phyloP scores from a whole-genome alignment of 2,797 vertebrate species.

The Bovichtus diacanthus region DNA sequence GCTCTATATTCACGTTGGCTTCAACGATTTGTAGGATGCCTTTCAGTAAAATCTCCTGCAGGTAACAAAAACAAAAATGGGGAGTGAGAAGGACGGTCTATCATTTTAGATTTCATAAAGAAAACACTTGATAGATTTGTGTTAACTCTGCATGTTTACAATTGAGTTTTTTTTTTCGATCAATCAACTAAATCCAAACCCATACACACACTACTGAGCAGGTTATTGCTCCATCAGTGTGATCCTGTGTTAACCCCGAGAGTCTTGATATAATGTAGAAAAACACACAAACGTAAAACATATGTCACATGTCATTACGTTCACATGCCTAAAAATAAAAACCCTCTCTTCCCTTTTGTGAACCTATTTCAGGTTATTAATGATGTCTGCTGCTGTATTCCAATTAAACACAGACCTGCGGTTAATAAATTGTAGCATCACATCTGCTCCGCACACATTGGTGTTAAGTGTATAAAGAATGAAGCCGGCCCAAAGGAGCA shows the following conservation, averaged over 20 bases:
- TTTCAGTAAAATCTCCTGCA: slow-evolving; percentile 91
- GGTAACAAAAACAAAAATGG: slow-evolving; percentile 29
- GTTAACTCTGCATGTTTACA: background rate
- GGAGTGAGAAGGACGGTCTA: background rate
- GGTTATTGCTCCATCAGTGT: slow-evolving; percentile 4
- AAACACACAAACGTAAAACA: slow-evolving; percentile 24
- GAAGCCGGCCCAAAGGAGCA: slow-evolving; percentile 14
- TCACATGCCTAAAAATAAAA: slow-evolving; percentile 61
- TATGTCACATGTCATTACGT: slow-evolving; percentile 39
- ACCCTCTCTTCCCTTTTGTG: slow-evolving; percentile 14
- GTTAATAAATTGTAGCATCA: slow-evolving; percentile 40
- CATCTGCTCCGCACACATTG: slow-evolving; percentile 44
- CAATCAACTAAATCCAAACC: too few species aligned
- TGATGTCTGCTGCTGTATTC: slow-evolving; percentile 32
- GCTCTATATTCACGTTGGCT: slow-evolving; percentile 86
- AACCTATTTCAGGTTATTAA: slow-evolving; percentile 50
- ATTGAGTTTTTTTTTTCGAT: too few species aligned
- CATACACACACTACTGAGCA: background rate
- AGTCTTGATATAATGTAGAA: background rate
- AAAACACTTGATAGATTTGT: background rate
- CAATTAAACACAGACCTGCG: slow-evolving; percentile 60
- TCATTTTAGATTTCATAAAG: background rate
- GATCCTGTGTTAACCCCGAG: background rate
- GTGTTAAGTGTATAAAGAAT: slow-evolving; percentile 58
- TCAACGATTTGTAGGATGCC: slow-evolving; percentile 93